Percentiles rank a stretch among this genome's conserved stretches.
phyloP scores from a whole-genome alignment of 1,140 invertebrate species.

The Diprion similis region DNA sequence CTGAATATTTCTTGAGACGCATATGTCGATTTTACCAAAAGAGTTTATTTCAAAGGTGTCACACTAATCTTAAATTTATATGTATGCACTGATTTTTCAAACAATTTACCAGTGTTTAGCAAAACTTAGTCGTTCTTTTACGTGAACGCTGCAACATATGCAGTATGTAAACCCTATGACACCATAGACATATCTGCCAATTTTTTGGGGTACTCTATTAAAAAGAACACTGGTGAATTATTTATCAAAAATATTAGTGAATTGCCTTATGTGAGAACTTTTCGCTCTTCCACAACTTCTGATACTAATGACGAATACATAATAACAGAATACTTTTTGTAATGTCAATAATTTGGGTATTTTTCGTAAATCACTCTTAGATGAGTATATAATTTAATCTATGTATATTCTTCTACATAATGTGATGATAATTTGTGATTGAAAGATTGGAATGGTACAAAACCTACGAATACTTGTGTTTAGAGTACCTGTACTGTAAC shows the following conservation, averaged over 20 bases:
- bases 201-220: neutral
- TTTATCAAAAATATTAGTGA: neutral
- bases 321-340: conserved; percentile 10
- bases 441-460: too few relatives aligned
- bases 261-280: neutral
- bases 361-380: too few relatives aligned
- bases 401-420: too few relatives aligned
- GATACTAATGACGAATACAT: neutral
- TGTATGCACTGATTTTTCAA: neutral
- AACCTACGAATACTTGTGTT: too few relatives aligned
- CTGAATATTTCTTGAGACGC: neutral
- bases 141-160: neutral
- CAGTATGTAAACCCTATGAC: neutral
- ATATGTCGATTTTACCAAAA: neutral
- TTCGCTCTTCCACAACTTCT: neutral
- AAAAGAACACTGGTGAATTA: neutral
- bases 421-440: too few relatives aligned
- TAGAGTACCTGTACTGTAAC: too few relatives aligned
- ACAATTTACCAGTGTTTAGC: neutral
- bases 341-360: neutral
- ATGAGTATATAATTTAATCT: too few relatives aligned
- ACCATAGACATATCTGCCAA: neutral
- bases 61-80: neutral
- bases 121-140: neutral
- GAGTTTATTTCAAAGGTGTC: neutral